Conservation (phyloP, 2,113 vertebrate genomes). For the Cheilinus undulatus region DNA sequence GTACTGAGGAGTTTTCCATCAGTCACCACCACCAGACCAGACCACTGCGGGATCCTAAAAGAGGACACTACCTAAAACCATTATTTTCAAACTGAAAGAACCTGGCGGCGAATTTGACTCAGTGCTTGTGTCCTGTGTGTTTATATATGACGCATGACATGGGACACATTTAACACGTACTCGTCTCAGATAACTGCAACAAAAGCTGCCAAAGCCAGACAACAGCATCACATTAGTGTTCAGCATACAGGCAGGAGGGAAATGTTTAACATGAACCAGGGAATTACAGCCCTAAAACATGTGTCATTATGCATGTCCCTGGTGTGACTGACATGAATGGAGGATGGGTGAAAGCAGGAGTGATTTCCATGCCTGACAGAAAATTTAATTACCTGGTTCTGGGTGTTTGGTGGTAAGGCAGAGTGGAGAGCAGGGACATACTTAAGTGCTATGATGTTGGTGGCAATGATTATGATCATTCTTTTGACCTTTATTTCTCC, state of each 20-base stretch:
- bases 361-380: constrained; percentile 60
- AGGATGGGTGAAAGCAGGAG: constrained; percentile 58
- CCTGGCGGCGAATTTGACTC: too few species aligned
- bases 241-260: constrained; percentile 53
- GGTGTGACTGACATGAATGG: constrained; percentile 62
- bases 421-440: constrained; percentile 23
- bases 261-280: constrained; percentile 63
- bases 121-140: too few species aligned
- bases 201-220: constrained; percentile 11
- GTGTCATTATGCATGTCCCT: constrained; percentile 69
- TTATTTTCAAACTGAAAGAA: too few species aligned
- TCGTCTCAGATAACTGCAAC: constrained; percentile 4
- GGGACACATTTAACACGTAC: constrained; percentile 7
- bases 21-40: too few species aligned
- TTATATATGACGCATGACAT: background rate
- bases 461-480: constrained; percentile 49
- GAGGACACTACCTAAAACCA: too few species aligned
- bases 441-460: constrained; percentile 42
- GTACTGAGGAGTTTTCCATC: too few species aligned
- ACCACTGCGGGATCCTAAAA: too few species aligned
- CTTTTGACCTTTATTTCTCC: constrained; percentile 60
- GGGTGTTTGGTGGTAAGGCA: constrained; percentile 43
- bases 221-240: constrained; percentile 46
- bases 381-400: constrained; percentile 73
- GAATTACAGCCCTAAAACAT: constrained; percentile 62